Percentiles rank a stretch among this genome's conserved stretches.
Evolutionary conservation across 64 coral and sea anemone genomes (phyloP).

Genomic region (Stichodactyla helianthus): DNA sequence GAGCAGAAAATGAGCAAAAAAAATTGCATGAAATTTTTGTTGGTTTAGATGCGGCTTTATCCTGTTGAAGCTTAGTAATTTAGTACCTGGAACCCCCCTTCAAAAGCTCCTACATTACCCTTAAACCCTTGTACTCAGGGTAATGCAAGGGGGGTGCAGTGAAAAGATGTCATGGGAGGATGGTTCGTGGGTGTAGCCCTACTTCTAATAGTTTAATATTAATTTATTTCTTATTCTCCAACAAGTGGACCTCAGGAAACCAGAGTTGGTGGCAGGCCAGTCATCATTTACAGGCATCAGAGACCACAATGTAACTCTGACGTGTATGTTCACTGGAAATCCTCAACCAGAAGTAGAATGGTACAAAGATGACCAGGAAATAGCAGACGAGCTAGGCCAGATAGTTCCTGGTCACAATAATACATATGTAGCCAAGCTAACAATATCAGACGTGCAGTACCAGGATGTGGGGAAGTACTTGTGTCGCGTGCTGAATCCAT

Average conservation of each 20-base stretch:
- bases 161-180: no score
- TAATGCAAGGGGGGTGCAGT: no score
- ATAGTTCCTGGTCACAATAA: neutral
- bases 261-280: neutral
- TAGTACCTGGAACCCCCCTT: no score
- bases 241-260: neutral
- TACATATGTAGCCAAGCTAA: constrained; percentile 6
- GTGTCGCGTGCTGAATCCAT: constrained; percentile 15
- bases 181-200: no score
- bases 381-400: neutral
- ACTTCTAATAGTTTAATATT: no score
- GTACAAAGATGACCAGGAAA: constrained; percentile 33
- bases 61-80: no score
- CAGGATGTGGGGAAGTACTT: constrained; percentile 15
- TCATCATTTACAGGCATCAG: neutral
- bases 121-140: no score
- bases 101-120: no score
- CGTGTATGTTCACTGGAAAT: neutral
- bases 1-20: no score
- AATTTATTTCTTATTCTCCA: neutral
- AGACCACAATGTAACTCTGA: neutral
- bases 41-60: no score
- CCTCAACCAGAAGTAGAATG: constrained; percentile 11
- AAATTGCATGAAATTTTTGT: no score
- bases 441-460: neutral